A percentile compares a stretch with the other conserved stretches of the same genome.
Conservation (phyloP, 35 echinoderm and acorn worm genomes). For the Apostichopus californicus region DNA sequence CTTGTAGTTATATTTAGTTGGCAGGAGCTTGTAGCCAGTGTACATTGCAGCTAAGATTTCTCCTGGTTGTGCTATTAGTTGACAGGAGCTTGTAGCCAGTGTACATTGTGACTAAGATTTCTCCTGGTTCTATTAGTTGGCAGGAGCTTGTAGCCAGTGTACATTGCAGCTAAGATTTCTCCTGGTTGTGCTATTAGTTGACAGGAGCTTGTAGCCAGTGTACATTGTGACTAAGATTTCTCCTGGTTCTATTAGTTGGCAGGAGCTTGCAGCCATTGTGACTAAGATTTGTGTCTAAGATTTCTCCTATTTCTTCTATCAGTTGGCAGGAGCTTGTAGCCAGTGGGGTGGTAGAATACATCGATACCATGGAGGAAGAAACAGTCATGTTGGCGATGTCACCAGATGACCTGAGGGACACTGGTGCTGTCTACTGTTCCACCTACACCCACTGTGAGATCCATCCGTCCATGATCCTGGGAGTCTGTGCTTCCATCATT, state of each 20-base stretch:
- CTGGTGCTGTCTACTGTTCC: constrained; percentile 89
- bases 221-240: not conserved
- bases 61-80: too few species aligned
- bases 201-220: constrained; percentile 98
- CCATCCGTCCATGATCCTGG: constrained; percentile 98
- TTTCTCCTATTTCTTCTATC: constrained; percentile 47
- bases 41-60: too few species aligned
- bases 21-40: too few species aligned
- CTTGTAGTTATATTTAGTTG: too few species aligned
- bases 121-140: too few species aligned
- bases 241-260: constrained; percentile 34
- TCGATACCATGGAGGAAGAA: constrained; percentile 97
- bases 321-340: constrained; percentile 89
- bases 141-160: too few species aligned
- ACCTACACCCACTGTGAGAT: constrained; percentile 99
- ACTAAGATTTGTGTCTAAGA: too few species aligned
- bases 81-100: too few species aligned
- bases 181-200: not conserved
- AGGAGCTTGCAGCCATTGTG: constrained; percentile 95
- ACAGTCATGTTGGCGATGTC: constrained; percentile 97
- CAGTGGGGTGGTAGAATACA: constrained; percentile 98
- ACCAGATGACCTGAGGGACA: constrained; percentile 87
- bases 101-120: too few species aligned
- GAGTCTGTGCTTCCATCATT: constrained; percentile 99
- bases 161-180: too few species aligned